Percentiles rank a stretch among this genome's conserved stretches.
Evolutionary conservation across 2,797 vertebrate species (phyloP).

Genomic region (Meda fulgida): DNA sequence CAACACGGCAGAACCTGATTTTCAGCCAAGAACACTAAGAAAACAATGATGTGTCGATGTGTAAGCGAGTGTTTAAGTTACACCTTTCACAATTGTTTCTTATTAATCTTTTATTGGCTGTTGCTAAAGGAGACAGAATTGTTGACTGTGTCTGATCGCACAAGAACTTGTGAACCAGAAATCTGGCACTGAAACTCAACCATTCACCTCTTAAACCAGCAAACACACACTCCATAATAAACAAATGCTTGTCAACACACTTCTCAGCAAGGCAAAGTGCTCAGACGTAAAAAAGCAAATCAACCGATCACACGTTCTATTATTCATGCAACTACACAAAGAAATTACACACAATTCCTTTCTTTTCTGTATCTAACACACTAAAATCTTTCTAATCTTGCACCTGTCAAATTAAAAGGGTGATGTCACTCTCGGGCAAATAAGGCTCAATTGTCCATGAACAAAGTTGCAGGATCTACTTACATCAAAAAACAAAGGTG

Average conservation of each 20-base stretch:
- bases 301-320: not conserved
- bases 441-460: not conserved
- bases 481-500: constrained; percentile 21
- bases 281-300: not conserved
- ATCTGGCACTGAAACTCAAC: constrained; percentile 14
- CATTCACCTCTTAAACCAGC: not conserved
- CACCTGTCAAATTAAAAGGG: constrained; percentile 26
- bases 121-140: not conserved
- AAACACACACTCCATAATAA: not conserved
- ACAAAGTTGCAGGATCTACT: constrained; percentile 11
- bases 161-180: constrained; percentile 31
- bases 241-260: constrained; percentile 20
- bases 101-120: not conserved
- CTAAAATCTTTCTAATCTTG: not conserved
- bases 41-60: not conserved
- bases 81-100: constrained; percentile 12
- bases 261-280: not conserved
- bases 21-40: constrained; percentile 33
- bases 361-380: not conserved
- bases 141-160: constrained; percentile 24
- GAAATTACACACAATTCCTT: not conserved
- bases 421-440: constrained; percentile 26
- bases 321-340: not conserved
- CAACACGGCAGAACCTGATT: constrained; percentile 51
- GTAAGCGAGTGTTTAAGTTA: not conserved